Percentiles rank a stretch among this genome's conserved stretches.
Evolutionary conservation across 2,113 vertebrate genomes (phyloP).

Genomic region (Trichomycterus rosablanca): DNA sequence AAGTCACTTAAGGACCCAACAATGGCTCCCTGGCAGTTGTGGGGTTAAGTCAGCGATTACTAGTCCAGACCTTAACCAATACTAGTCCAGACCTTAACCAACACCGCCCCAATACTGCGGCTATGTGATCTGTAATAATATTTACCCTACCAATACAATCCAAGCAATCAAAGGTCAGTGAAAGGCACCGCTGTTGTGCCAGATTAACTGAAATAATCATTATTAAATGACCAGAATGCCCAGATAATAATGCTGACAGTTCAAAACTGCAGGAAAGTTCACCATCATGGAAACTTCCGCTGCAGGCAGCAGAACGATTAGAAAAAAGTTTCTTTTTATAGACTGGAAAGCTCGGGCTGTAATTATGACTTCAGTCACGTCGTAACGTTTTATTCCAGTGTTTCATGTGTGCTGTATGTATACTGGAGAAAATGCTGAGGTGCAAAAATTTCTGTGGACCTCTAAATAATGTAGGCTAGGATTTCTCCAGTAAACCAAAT

Average conservation of each 20-base stretch:
- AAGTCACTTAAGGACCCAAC: too few species aligned
- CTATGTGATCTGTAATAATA: too few species aligned
- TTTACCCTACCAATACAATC: too few species aligned
- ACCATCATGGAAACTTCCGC: constrained; percentile 34
- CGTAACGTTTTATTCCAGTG: neutral
- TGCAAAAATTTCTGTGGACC: neutral
- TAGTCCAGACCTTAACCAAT: too few species aligned
- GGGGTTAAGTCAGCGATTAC: too few species aligned
- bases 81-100: too few species aligned
- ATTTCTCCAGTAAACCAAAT: neutral
- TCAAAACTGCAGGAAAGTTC: constrained; percentile 27
- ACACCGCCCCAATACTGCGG: too few species aligned
- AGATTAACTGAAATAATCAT: constrained; percentile 3
- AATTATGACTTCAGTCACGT: constrained; percentile 26
- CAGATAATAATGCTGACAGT: constrained; percentile 17
- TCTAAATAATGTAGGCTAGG: constrained; percentile 2
- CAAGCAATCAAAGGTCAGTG: neutral
- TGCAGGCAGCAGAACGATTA: constrained; percentile 2
- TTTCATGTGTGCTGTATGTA: constrained; percentile 6
- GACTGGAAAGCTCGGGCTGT: constrained; percentile 13
- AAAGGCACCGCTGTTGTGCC: neutral
- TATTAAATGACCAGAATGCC: neutral
- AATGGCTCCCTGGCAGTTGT: too few species aligned
- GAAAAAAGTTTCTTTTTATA: constrained; percentile 23
- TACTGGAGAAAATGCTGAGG: neutral